Conservation (phyloP, 2,797 vertebrate species). For the Liasis olivaceus region DNA sequence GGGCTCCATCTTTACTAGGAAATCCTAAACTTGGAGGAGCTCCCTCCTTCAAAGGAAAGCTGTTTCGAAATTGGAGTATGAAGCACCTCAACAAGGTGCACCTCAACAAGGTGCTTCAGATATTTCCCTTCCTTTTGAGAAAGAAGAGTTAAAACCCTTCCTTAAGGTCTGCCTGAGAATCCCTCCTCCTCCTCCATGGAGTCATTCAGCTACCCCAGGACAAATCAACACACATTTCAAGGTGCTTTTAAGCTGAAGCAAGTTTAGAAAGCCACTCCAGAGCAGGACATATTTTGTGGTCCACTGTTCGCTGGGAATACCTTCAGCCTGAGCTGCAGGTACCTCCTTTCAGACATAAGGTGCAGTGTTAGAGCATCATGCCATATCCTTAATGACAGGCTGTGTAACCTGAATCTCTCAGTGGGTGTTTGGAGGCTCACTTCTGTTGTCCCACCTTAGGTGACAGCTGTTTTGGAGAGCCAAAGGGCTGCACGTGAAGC, state of each 20-base stretch:
- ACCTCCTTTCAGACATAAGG: slow-evolving; percentile 77
- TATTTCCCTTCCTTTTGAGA: not conserved
- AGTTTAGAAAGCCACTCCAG: rapidly evolving
- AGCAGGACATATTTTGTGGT: not conserved
- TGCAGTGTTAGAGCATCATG: slow-evolving; percentile 69
- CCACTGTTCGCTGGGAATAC: slow-evolving; percentile 31
- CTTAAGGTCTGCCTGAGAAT: not conserved
- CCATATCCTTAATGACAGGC: slow-evolving; percentile 80
- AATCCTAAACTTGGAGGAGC: not conserved
- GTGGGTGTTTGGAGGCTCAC: slow-evolving; percentile 61
- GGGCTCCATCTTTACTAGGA: not conserved
- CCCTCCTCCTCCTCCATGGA: not conserved
- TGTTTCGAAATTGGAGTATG: not conserved
- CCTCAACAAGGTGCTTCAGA: too few species aligned
- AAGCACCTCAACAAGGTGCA: not conserved
- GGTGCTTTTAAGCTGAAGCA: not conserved
- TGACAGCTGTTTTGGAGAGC: slow-evolving; percentile 80
- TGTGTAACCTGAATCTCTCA: slow-evolving; percentile 76
- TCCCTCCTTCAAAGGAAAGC: not conserved
- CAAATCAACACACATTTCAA: not conserved
- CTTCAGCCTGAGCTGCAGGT: slow-evolving; percentile 68
- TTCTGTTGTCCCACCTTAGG: slow-evolving; percentile 75
- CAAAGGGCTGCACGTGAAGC: slow-evolving; percentile 77
- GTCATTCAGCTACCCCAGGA: not conserved
- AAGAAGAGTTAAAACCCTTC: not conserved